Evolutionary conservation across 2,888 invertebrate species (phyloP).

Genomic region (Pyrrhia umbra): DNA sequence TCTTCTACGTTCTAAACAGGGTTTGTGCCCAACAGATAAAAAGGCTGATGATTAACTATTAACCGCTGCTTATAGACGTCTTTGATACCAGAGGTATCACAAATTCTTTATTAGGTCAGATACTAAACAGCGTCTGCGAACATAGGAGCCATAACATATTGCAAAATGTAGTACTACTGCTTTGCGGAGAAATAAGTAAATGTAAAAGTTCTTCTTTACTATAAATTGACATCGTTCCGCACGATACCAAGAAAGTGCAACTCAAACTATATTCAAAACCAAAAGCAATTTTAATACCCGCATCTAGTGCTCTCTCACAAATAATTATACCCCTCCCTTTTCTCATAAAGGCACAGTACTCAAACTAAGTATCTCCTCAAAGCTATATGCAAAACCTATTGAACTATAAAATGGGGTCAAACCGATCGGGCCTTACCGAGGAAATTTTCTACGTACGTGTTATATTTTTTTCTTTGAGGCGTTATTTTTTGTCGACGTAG

Average conservation of each 20-base stretch:
- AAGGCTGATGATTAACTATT: no score
- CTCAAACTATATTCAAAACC: conserved; percentile 1
- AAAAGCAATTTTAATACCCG: not conserved
- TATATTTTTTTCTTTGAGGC: conserved; percentile 56
- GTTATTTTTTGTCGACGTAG: conserved; percentile 69
- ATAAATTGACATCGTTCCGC: no score
- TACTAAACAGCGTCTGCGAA: no score
- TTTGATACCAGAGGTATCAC: no score
- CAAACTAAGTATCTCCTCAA: conserved; percentile 45
- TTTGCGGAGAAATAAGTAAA: not conserved
- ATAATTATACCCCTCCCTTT: conserved; percentile 42
- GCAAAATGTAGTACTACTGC: no score
- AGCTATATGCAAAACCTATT: conserved; percentile 59
- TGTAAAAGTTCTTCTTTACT: no score
- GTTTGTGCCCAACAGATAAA: no score
- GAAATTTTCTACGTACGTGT: conserved; percentile 50
- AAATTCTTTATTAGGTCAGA: no score
- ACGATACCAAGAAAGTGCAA: conserved; percentile 5
- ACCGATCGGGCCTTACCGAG: conserved; percentile 47
- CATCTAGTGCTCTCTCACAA: conserved; percentile 13
- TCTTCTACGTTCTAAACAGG: no score
- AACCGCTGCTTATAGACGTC: no score
- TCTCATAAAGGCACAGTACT: conserved; percentile 40
- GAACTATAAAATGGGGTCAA: conserved; percentile 60
- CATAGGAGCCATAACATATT: no score